Conservation (phyloP, 2,113 vertebrate species). For the Chloropsis cyanopogon region DNA sequence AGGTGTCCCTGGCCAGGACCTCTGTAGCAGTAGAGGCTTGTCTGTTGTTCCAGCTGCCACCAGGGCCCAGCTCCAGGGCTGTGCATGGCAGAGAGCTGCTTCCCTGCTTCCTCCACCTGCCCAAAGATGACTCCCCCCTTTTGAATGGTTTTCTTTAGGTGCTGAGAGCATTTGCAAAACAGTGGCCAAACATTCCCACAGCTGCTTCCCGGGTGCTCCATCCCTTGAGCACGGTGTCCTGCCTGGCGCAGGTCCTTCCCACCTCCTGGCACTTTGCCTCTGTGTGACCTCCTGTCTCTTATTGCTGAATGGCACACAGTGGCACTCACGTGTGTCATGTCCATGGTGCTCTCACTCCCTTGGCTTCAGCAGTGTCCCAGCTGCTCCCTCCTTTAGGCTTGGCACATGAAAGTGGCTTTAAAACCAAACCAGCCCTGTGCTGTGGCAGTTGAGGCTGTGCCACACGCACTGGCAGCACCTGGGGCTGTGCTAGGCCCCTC, state of each 20-base stretch:
- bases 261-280: not conserved
- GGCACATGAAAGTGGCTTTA: not conserved
- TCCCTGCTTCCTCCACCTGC: not conserved
- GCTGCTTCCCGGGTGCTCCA: not conserved
- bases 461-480: not conserved
- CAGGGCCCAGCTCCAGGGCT: not conserved
- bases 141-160: not conserved
- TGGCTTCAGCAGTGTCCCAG: not conserved
- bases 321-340: fast-evolving
- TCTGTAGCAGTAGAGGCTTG: not conserved
- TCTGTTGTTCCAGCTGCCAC: not conserved
- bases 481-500: not conserved
- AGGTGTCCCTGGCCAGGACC: not conserved
- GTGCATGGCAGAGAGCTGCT: not conserved
- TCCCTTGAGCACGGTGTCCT: fast-evolving
- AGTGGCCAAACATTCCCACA: not conserved
- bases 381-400: not conserved
- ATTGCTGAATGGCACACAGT: not conserved
- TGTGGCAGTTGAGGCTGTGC: not conserved
- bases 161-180: not conserved
- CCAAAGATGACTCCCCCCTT: not conserved
- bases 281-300: not conserved
- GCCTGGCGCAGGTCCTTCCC: fast-evolving
- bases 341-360: not conserved
- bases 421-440: not conserved